Percentiles rank a stretch among this genome's conserved stretches.
Evolutionary conservation across 2,113 vertebrate genomes (phyloP).

Genomic region (Actenoides lindsayi): DNA sequence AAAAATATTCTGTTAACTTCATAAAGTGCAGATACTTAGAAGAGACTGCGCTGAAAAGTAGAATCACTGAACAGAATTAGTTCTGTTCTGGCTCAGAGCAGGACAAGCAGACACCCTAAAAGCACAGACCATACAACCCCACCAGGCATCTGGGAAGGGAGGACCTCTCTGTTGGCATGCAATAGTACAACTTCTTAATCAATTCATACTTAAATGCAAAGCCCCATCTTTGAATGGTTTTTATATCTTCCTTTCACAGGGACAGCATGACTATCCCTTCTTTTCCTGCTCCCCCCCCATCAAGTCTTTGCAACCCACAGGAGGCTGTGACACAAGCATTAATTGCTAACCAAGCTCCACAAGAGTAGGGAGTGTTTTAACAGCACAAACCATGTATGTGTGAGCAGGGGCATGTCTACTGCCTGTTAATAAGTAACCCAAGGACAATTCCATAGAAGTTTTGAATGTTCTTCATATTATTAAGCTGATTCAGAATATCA

Average conservation of each 20-base stretch:
- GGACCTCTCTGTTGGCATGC: neutral
- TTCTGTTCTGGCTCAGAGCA: no score
- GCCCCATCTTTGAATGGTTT: neutral
- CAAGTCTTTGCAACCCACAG: neutral
- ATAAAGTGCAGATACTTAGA: no score
- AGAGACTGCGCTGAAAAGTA: no score
- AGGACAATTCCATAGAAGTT: neutral
- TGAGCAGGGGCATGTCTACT: neutral
- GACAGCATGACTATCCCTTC: neutral
- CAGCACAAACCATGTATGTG: neutral
- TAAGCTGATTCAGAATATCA: slow-evolving; percentile 3
- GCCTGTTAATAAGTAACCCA: neutral
- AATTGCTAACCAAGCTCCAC: neutral
- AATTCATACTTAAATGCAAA: neutral
- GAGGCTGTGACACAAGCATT: neutral
- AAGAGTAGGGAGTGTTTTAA: neutral
- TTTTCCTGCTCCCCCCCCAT: neutral
- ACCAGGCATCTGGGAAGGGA: neutral
- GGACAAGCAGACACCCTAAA: neutral
- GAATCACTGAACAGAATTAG: no score
- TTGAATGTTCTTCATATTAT: slow-evolving; percentile 5
- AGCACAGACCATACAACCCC: neutral
- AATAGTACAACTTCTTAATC: neutral
- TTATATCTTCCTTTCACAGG: neutral
- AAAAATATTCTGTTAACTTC: no score